Evolutionary conservation across 2,113 vertebrate genomes (phyloP).

Genomic region (Alligator sinensis): DNA sequence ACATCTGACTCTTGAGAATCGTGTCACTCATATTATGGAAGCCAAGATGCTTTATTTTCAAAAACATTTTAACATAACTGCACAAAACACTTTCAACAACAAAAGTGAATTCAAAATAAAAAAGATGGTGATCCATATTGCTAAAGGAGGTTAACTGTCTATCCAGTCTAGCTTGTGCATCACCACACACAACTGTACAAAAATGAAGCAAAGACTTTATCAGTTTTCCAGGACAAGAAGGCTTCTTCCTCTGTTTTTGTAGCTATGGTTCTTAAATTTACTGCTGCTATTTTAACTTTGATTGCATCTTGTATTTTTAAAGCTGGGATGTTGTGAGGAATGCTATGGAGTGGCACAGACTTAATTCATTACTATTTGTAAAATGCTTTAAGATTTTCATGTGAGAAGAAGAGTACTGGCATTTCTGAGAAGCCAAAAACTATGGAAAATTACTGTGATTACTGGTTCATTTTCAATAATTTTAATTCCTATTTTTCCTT

Average conservation of each 20-base stretch:
- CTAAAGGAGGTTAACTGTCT: neutral
- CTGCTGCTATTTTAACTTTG: neutral
- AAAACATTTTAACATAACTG: neutral
- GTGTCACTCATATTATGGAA: neutral
- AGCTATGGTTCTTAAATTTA: neutral
- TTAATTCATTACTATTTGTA: neutral
- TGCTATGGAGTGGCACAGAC: neutral
- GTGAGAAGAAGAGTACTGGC: neutral
- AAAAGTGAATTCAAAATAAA: conserved; percentile 9
- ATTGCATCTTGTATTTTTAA: neutral
- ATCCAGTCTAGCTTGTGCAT: neutral
- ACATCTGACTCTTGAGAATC: neutral
- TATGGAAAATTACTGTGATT: neutral
- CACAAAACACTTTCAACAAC: conserved; percentile 15
- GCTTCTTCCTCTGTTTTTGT: neutral
- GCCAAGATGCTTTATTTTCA: neutral
- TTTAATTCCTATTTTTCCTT: neutral
- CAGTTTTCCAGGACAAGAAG: neutral
- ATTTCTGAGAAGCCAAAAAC: neutral
- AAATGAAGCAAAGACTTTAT: neutral
- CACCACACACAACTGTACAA: neutral
- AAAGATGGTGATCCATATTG: neutral
- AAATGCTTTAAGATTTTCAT: neutral
- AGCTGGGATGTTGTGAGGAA: neutral
- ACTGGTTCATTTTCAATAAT: neutral